Percentiles rank a stretch among this genome's conserved stretches.
Conservation (phyloP, 2,888 invertebrate genomes). For the Spodoptera exigua region DNA sequence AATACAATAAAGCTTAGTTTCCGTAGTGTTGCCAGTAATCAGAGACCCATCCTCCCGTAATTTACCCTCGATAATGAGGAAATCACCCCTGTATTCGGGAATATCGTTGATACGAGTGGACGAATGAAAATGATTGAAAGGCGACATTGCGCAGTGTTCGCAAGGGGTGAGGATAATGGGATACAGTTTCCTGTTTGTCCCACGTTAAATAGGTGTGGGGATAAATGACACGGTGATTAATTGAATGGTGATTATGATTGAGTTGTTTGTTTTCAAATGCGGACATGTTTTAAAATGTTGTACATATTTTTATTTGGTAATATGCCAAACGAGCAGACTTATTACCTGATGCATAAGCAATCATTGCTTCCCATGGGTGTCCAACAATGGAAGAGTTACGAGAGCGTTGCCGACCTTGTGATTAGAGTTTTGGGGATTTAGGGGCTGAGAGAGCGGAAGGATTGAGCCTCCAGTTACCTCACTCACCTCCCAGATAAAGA, state of each 20-base stretch:
- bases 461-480: too few relatives aligned
- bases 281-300: too few relatives aligned
- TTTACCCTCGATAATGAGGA: slow-evolving; percentile 58
- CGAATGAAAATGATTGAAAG: slow-evolving; percentile 53
- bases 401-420: too few relatives aligned
- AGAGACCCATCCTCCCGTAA: slow-evolving; percentile 48
- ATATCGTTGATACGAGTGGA: slow-evolving; percentile 46
- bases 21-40: slow-evolving; percentile 57
- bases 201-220: slow-evolving; percentile 13
- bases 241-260: slow-evolving; percentile 23
- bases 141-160: slow-evolving; percentile 42
- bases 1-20: slow-evolving; percentile 60
- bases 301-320: too few relatives aligned
- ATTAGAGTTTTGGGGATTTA: too few relatives aligned
- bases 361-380: too few relatives aligned
- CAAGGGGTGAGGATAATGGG: slow-evolving; percentile 18
- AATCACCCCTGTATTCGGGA: slow-evolving; percentile 47
- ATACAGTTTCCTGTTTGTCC: slow-evolving; percentile 36
- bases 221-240: slow-evolving; percentile 26
- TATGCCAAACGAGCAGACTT: too few relatives aligned
- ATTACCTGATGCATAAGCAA: too few relatives aligned
- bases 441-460: too few relatives aligned
- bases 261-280: slow-evolving; percentile 1
- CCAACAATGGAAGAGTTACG: too few relatives aligned
- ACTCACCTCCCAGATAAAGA: too few relatives aligned